A percentile compares a stretch with the other conserved stretches of the same genome.
These are phyloP conservation scores for Brachionus rubens DNA, from an alignment of 1,140 invertebrate species.

Conservation along the genomic window DNA sequence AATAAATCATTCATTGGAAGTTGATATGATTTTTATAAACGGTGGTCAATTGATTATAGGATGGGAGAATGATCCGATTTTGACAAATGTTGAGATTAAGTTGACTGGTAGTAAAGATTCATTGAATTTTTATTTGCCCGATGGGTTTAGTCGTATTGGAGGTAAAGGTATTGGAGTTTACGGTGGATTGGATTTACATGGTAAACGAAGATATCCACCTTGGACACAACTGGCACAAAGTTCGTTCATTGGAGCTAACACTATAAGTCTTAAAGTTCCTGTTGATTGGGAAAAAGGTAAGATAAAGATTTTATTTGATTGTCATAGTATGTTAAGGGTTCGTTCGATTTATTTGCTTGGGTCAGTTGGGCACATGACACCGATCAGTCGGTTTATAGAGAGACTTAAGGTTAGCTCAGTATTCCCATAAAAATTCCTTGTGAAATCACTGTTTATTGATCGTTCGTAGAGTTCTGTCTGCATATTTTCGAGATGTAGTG, in stretches of 20 bases:
- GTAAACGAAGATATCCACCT: background rate
- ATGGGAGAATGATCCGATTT: constrained; percentile 29
- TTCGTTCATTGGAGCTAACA: background rate
- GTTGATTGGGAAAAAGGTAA: constrained; percentile 42
- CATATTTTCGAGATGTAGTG: too few species aligned
- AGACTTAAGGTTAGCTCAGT: too few species aligned
- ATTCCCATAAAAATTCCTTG: too few species aligned
- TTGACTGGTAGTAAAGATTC: constrained; percentile 52
- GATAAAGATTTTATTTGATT: too few species aligned
- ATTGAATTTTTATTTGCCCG: background rate
- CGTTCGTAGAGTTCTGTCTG: too few species aligned
- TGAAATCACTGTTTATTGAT: too few species aligned
- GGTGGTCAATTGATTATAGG: constrained; percentile 54
- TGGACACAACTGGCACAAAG: constrained; percentile 11
- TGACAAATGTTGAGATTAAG: constrained; percentile 48
- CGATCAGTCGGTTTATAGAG: too few species aligned
- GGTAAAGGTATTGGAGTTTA: constrained; percentile 17
- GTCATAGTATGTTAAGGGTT: too few species aligned
- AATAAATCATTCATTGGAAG: constrained; percentile 48
- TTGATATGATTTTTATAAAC: constrained; percentile 51
- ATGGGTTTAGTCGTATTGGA: background rate
- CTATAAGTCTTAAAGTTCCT: constrained; percentile 7
- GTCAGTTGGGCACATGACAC: too few species aligned
- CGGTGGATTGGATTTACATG: constrained; percentile 46
- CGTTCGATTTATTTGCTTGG: too few species aligned